These are phyloP conservation scores for Myotis findleyi DNA, from an alignment of 2,797 vertebrate species.

Conservation along the genomic window DNA sequence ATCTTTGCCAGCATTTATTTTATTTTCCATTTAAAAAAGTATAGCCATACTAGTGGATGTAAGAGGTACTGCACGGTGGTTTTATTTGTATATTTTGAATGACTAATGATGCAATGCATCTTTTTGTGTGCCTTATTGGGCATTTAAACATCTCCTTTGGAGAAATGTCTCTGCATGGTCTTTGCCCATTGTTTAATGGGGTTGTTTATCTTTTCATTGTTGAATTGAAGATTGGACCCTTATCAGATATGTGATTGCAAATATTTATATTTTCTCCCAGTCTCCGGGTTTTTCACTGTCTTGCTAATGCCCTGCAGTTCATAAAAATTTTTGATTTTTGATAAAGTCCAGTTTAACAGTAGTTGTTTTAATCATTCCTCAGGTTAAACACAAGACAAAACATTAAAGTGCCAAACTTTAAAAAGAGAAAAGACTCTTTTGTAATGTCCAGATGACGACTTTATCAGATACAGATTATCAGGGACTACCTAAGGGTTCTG, in stretches of 20 bases:
- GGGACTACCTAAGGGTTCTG: neutral
- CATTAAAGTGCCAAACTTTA: neutral
- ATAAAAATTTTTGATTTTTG: neutral
- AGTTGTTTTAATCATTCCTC: constrained; percentile 41
- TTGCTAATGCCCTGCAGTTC: neutral
- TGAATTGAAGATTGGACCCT: neutral
- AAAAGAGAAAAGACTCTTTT: neutral
- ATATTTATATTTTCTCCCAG: neutral
- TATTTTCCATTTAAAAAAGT: neutral
- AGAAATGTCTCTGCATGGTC: neutral
- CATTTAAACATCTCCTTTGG: neutral
- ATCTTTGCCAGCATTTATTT: neutral
- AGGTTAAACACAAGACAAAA: neutral
- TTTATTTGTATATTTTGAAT: neutral
- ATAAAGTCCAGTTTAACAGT: neutral
- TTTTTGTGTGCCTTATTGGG: neutral
- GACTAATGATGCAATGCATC: neutral
- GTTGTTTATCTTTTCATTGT: neutral
- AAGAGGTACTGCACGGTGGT: neutral
- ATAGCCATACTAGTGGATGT: neutral
- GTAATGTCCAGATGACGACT: neutral
- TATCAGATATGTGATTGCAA: neutral
- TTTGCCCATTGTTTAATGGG: neutral
- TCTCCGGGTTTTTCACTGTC: neutral
- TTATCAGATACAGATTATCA: neutral